These are phyloP conservation scores for Ornithoptera alexandrae DNA, from an alignment of 2,888 invertebrate species.

Conservation along the genomic window DNA sequence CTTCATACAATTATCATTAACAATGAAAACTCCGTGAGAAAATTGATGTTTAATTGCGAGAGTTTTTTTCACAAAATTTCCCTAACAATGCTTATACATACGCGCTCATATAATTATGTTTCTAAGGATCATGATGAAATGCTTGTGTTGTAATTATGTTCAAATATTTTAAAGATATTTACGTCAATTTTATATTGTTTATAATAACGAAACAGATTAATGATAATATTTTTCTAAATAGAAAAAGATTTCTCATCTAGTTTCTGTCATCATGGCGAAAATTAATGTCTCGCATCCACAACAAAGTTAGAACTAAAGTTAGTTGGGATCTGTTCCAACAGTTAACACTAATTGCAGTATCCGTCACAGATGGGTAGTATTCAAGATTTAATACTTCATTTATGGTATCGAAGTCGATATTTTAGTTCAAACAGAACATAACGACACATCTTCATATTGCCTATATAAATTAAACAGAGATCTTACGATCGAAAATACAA, in stretches of 20 bases:
- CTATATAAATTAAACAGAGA: too few relatives aligned
- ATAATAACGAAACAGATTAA: too few relatives aligned
- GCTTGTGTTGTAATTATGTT: background rate
- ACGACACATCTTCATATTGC: too few relatives aligned
- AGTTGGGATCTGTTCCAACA: slow-evolving; percentile 12
- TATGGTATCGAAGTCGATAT: too few relatives aligned
- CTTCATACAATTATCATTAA: background rate
- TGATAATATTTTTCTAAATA: too few relatives aligned
- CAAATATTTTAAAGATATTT: too few relatives aligned
- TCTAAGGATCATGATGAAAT: background rate
- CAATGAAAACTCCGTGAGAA: background rate
- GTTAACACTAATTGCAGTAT: slow-evolving; percentile 11
- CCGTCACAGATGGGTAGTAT: background rate
- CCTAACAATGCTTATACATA: background rate
- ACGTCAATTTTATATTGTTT: too few relatives aligned
- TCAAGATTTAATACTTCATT: too few relatives aligned
- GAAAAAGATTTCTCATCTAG: background rate
- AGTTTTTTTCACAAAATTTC: background rate
- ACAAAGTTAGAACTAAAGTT: slow-evolving; percentile 10
- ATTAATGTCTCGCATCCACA: slow-evolving; percentile 9
- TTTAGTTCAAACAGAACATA: too few relatives aligned
- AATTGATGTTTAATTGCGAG: background rate
- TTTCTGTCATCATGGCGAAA: slow-evolving; percentile 8
- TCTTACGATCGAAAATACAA: too few relatives aligned
- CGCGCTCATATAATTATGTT: background rate